Conservation (phyloP, 2,888 invertebrate species). For the Cataglyphis livida region DNA sequence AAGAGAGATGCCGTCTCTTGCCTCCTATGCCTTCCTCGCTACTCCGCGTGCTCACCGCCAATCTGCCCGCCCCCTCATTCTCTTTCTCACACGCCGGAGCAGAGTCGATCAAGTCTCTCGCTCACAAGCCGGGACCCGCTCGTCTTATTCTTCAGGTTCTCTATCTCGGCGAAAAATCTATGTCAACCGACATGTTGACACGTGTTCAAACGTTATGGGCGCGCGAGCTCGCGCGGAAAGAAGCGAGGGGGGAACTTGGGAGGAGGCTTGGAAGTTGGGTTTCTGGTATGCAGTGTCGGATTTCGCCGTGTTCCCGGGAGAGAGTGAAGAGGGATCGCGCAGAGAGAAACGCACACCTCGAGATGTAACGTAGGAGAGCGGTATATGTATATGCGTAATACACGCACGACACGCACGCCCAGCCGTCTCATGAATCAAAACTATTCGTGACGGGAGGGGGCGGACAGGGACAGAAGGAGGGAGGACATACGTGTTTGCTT, state of each 20-base stretch:
- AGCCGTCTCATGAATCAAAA: conserved; percentile 78
- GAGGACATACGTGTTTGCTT: conserved; percentile 71
- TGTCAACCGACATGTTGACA: conserved; percentile 84
- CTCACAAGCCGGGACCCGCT: conserved; percentile 60
- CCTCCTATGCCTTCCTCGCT: conserved; percentile 47
- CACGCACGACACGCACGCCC: conserved; percentile 69
- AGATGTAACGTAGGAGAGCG: conserved; percentile 57
- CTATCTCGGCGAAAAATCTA: conserved; percentile 82
- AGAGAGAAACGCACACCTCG: conserved; percentile 53
- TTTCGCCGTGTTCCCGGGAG: conserved; percentile 78
- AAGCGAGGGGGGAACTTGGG: conserved; percentile 53
- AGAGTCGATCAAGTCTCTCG: conserved; percentile 76
- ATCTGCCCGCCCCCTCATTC: conserved; percentile 52
- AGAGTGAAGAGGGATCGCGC: conserved; percentile 53
- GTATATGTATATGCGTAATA: conserved; percentile 55
- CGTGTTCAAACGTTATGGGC: conserved; percentile 80
- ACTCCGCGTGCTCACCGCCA: not conserved
- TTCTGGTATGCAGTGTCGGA: conserved; percentile 81
- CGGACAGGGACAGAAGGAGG: conserved; percentile 49
- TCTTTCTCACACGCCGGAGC: conserved; percentile 63
- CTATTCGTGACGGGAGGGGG: conserved; percentile 70
- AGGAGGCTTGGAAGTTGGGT: conserved; percentile 72
- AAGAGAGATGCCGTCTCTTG: conserved; percentile 59
- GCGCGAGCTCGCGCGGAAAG: conserved; percentile 60
- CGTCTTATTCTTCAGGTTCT: conserved; percentile 76